Evolutionary conservation across 2,797 vertebrate genomes (phyloP).

Genomic region (Eupleurogrammus muticus): DNA sequence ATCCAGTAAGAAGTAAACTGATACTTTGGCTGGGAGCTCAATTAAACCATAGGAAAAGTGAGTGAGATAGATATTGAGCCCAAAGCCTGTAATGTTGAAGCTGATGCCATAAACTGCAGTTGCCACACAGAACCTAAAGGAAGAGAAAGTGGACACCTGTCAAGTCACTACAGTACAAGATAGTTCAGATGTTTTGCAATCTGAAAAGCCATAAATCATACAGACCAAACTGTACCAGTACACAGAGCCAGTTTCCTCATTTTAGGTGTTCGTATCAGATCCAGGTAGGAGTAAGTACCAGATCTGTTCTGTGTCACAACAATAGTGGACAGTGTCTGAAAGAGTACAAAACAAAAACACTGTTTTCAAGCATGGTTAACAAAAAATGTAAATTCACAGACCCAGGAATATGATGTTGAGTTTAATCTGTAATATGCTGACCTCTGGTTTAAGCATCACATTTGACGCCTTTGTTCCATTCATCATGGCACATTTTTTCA

Average conservation of each 20-base stretch:
- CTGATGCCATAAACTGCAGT: conserved; percentile 89
- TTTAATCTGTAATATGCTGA: conserved; percentile 38
- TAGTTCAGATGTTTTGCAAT: neutral
- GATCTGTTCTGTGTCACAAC: conserved; percentile 56
- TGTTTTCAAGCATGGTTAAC: neutral
- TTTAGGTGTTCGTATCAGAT: conserved; percentile 86
- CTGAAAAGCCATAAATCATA: conserved; percentile 5
- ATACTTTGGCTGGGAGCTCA: conserved; percentile 90
- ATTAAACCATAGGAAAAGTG: conserved; percentile 87
- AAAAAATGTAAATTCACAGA: neutral
- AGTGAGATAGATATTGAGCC: conserved; percentile 87
- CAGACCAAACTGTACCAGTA: conserved; percentile 88
- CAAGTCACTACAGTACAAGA: no score
- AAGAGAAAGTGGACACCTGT: neutral
- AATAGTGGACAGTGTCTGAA: conserved; percentile 83
- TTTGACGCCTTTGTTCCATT: conserved; percentile 62
- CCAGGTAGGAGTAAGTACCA: conserved; percentile 85
- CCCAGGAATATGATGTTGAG: neutral
- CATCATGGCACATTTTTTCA: conserved; percentile 80
- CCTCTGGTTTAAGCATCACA: conserved; percentile 73
- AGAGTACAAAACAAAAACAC: conserved; percentile 17
- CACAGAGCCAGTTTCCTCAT: conserved; percentile 86
- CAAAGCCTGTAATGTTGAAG: conserved; percentile 88
- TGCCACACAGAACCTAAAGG: conserved; percentile 88
- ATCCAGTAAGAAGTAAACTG: conserved; percentile 83